Percentiles rank a stretch among this genome's conserved stretches.
Conservation (phyloP, 1,140 invertebrate species). For the Stratiolaelaps scimitus region DNA sequence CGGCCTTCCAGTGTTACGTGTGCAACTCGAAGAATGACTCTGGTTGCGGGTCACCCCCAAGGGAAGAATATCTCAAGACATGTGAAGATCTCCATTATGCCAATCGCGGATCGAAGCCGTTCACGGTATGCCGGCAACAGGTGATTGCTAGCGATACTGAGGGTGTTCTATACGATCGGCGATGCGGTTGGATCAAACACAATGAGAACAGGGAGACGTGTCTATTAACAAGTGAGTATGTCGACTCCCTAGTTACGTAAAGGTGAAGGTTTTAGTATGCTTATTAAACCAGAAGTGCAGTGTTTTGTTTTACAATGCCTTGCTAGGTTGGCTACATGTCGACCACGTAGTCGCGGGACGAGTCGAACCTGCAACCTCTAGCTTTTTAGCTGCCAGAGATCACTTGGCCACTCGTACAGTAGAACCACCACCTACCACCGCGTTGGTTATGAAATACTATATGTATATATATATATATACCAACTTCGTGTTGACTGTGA, state of each 20-base stretch:
- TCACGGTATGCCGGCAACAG: constrained; percentile 15
- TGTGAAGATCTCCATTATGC: constrained; percentile 23
- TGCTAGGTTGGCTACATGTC: background rate
- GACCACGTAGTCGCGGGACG: background rate
- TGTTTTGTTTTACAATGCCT: background rate
- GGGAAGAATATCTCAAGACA: constrained; percentile 7
- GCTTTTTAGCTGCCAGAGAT: background rate
- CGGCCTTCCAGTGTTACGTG: constrained; percentile 8
- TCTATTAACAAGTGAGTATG: background rate
- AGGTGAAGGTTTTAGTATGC: background rate
- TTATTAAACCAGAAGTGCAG: background rate
- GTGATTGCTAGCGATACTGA: background rate
- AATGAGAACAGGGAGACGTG: constrained; percentile 18
- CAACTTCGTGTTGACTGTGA: too few species aligned
- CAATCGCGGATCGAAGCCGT: background rate
- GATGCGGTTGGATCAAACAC: constrained; percentile 24
- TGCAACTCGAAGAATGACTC: constrained; percentile 25
- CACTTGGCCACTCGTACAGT: too few species aligned
- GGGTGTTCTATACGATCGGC: background rate
- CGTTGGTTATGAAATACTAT: too few species aligned
- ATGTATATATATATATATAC: too few species aligned
- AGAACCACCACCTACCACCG: too few species aligned
- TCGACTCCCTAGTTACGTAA: background rate
- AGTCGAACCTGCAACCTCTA: background rate
- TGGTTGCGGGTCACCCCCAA: constrained; percentile 4